phyloP scores from a whole-genome alignment of 2,888 invertebrate genomes.

The Morinoia aosen region DNA sequence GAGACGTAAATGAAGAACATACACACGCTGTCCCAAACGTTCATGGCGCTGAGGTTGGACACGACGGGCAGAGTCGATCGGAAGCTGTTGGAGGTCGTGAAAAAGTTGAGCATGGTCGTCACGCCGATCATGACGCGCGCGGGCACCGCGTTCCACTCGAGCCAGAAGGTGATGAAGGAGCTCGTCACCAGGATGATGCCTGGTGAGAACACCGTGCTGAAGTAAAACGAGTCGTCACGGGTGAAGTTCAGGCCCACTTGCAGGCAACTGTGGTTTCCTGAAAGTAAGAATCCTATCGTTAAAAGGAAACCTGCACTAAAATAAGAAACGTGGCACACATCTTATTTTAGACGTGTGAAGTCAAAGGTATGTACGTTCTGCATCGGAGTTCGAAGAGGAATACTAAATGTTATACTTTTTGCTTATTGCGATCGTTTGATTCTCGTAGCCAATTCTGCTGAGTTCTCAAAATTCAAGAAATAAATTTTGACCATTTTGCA shows the following conservation, averaged over 20 bases:
- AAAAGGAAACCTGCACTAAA: neutral
- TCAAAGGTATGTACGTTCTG: neutral
- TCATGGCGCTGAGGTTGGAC: conserved; percentile 94
- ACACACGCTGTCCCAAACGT: conserved; percentile 96
- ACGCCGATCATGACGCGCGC: conserved; percentile 97
- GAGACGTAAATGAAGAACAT: conserved; percentile 98
- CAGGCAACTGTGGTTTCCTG: conserved; percentile 97
- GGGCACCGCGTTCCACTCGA: conserved; percentile 97
- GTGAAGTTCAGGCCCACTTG: conserved; percentile 94
- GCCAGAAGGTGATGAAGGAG: conserved; percentile 97
- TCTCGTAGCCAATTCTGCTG: neutral
- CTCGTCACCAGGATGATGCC: conserved; percentile 96
- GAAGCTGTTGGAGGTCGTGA: conserved; percentile 80
- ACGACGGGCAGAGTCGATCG: conserved; percentile 87
- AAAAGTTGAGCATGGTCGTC: conserved; percentile 98
- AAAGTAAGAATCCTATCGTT: neutral
- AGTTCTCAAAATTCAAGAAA: neutral
- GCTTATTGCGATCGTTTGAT: neutral
- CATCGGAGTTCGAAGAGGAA: neutral
- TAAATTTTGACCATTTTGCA: neutral
- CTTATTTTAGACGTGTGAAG: neutral
- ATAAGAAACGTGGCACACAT: neutral
- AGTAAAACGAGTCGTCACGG: conserved; percentile 95
- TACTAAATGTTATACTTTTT: neutral
- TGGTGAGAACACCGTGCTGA: conserved; percentile 96